These are phyloP conservation scores for Saguinus imperator DNA, from an alignment of 2,113 vertebrate species.

Conservation along the genomic window DNA sequence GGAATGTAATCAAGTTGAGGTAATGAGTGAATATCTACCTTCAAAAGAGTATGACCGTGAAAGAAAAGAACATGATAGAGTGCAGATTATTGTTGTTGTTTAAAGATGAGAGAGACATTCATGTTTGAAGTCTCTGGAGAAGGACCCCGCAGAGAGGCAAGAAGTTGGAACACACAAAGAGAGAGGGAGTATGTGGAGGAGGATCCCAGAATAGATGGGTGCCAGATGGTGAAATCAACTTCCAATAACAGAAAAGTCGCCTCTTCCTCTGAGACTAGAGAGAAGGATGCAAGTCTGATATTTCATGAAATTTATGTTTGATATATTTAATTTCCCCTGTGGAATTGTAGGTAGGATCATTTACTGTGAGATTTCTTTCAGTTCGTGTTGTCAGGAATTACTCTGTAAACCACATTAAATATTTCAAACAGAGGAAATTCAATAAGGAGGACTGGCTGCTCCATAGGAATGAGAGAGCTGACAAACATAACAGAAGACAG, in stretches of 20 bases:
- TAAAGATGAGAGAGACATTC: background rate
- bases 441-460: background rate
- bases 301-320: background rate
- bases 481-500: background rate
- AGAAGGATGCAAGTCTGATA: background rate
- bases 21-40: constrained; percentile 3
- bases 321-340: background rate
- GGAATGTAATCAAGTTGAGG: background rate
- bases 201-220: constrained; percentile 11
- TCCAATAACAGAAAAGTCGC: background rate
- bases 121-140: background rate
- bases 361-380: background rate
- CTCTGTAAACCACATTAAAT: background rate
- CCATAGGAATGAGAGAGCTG: background rate
- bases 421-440: background rate
- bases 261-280: constrained; percentile 32
- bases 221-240: constrained; percentile 17
- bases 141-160: background rate
- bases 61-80: background rate
- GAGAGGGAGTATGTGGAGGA: background rate
- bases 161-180: constrained; percentile 1
- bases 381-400: background rate
- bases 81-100: constrained; percentile 19
- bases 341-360: background rate
- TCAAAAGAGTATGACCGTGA: background rate